Conservation (phyloP, 2,113 vertebrate genomes). For the Nerophis ophidion region DNA sequence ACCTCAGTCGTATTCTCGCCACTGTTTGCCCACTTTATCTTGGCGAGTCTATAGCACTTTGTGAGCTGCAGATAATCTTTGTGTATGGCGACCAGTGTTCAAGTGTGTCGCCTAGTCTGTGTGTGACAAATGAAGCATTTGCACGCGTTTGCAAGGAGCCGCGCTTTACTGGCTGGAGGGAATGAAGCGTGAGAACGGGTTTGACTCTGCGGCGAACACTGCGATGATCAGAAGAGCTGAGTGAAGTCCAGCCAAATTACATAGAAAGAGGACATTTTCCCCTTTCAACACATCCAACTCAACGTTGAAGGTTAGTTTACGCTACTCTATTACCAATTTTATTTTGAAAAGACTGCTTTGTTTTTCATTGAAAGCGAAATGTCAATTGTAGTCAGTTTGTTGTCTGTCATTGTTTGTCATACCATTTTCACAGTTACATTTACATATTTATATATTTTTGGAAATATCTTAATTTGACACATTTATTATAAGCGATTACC, state of each 20-base stretch:
- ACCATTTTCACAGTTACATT: too few relatives aligned
- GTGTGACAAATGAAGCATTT: slow-evolving; percentile 27
- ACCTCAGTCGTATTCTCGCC: slow-evolving; percentile 9
- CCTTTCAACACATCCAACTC: not conserved
- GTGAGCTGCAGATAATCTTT: slow-evolving; percentile 19
- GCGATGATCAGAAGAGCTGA: not conserved
- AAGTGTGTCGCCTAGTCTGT: not conserved
- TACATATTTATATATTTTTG: too few relatives aligned
- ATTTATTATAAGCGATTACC: too few relatives aligned
- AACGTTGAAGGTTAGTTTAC: not conserved
- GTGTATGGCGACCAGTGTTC: slow-evolving; percentile 17
- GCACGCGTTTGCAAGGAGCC: slow-evolving; percentile 5
- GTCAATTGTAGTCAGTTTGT: too few relatives aligned
- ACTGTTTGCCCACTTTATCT: not conserved
- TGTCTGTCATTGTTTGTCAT: too few relatives aligned
- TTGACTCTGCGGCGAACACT: not conserved
- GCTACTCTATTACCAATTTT: not conserved
- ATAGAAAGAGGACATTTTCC: not conserved
- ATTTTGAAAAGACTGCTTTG: not conserved
- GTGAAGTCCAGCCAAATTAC: not conserved
- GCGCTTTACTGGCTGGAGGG: not conserved
- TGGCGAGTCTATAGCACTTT: not conserved
- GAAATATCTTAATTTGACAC: too few relatives aligned
- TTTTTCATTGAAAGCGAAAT: not conserved
- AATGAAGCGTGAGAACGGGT: not conserved